A percentile compares a stretch with the other conserved stretches of the same genome.
Conservation (phyloP, 2,113 vertebrate genomes). For the Myxocyprinus asiaticus region DNA sequence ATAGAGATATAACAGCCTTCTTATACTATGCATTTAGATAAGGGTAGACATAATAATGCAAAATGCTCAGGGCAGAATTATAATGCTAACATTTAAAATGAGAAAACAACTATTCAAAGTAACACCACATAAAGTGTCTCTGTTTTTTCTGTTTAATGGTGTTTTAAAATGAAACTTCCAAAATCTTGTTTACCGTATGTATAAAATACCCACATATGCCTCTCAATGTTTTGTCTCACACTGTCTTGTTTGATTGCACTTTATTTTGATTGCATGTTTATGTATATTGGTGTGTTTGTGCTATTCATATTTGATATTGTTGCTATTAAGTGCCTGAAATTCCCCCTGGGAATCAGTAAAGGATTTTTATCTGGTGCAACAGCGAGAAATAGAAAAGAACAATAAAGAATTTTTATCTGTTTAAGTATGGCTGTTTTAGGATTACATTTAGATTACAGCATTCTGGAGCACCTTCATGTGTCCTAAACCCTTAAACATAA, state of each 20-base stretch:
- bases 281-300: slow-evolving; percentile 12
- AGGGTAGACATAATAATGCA: neutral
- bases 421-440: neutral
- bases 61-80: neutral
- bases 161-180: neutral
- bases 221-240: neutral
- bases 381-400: neutral
- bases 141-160: neutral
- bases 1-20: neutral
- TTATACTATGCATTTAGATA: neutral
- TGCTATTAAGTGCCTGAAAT: neutral
- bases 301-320: neutral
- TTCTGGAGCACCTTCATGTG: neutral
- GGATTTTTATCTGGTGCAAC: neutral
- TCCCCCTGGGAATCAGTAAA: neutral
- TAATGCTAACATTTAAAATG: neutral
- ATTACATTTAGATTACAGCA: neutral
- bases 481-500: slow-evolving; percentile 8
- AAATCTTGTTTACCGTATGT: neutral
- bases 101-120: too few species aligned
- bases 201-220: neutral
- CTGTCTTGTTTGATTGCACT: neutral
- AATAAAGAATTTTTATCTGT: slow-evolving; percentile 12
- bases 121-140: neutral
- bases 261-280: neutral